Evolutionary conservation across 2,113 vertebrate species (phyloP).

Genomic region (Carassius carassius): DNA sequence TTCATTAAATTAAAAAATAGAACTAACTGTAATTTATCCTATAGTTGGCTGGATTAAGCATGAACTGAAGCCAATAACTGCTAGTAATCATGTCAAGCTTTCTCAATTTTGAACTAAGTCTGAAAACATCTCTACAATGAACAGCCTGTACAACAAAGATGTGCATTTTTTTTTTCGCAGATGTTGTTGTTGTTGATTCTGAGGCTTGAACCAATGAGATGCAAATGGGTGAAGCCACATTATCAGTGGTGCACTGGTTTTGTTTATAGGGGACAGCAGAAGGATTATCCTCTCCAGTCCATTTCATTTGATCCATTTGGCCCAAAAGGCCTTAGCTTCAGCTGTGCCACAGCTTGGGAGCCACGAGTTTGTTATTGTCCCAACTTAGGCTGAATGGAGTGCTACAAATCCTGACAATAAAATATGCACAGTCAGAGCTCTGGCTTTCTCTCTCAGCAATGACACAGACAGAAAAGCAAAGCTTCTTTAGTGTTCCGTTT

Average conservation of each 20-base stretch:
- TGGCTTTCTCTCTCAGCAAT: conserved; percentile 1
- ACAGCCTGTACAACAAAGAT: not conserved
- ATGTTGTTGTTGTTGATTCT: conserved; percentile 45
- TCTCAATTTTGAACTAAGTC: not conserved
- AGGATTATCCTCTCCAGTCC: conserved; percentile 51
- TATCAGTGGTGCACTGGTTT: conserved; percentile 45
- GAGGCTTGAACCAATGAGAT: conserved; percentile 47
- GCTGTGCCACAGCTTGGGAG: conserved; percentile 43
- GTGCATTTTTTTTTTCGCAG: conserved; percentile 26
- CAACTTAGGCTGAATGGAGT: conserved; percentile 30
- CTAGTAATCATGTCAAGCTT: not conserved
- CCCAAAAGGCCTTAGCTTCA: conserved; percentile 43
- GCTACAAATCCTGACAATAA: conserved; percentile 30
- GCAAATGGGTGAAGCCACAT: conserved; percentile 40
- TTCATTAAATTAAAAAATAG: not conserved
- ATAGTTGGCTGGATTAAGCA: not conserved
- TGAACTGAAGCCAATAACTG: not conserved
- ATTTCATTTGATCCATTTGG: conserved; percentile 56
- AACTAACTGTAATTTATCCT: not conserved
- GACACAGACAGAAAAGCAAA: conserved; percentile 23
- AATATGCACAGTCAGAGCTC: conserved; percentile 31
- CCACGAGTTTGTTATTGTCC: conserved; percentile 46
- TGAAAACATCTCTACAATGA: conserved; percentile 15
- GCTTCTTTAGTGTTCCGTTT: not conserved
- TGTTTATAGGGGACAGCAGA: conserved; percentile 46